Base-by-base conservation (phyloP, 2,888 invertebrate genomes). In the Cyclophora punctaria region DNA sequence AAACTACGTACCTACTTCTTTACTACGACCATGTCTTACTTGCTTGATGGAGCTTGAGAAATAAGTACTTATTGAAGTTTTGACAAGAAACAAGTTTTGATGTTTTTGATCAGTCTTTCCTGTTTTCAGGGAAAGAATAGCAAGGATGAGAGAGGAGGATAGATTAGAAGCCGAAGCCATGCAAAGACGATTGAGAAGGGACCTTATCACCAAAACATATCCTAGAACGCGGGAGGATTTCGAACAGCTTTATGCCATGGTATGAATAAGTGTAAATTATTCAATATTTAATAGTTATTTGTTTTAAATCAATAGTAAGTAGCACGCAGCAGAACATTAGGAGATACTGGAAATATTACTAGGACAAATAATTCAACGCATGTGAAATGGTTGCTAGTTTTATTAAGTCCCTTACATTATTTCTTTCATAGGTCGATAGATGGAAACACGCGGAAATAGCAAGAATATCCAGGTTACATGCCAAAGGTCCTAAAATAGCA, bases 181-280 rank as follows among this genome's bases (percentile, higher is more conserved):
- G 64, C 89, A 89, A 53, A 84, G 83, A 55, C 84, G 91, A 48
- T 76, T 90, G 56, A 82, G 89, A 40, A 80, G 78, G 40, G 92
- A 93, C 66, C 82, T 92, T 7, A 79, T 91, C 37, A 90, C 91
- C 4, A 93, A 92, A 76, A 91, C 92, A n/a, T 93, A 92, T 69
- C 95, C 95, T 0, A 90, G 90, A 63, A 91, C 92, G 3, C 90
- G 91, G 51, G 90, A 91, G 62, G 95, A 95, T 73, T 95, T 95
- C 65, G 92, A 93, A 60, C 90, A 94, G 80, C 80, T 95, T 2
- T 94, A 93, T 68, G 89, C 91, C 33, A 90, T 92, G 90, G 89
- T 91, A 68, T 62, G 57, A 20, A 20, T 20, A 20, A 20, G 20
- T 20, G 20, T 20, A 20, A 20, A 20, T 20, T 20, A 20, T 20